Percentiles rank a stretch among this genome's conserved stretches.
phyloP scores from a whole-genome alignment of 1,140 invertebrate genomes.

The Bactericera cockerelli region DNA sequence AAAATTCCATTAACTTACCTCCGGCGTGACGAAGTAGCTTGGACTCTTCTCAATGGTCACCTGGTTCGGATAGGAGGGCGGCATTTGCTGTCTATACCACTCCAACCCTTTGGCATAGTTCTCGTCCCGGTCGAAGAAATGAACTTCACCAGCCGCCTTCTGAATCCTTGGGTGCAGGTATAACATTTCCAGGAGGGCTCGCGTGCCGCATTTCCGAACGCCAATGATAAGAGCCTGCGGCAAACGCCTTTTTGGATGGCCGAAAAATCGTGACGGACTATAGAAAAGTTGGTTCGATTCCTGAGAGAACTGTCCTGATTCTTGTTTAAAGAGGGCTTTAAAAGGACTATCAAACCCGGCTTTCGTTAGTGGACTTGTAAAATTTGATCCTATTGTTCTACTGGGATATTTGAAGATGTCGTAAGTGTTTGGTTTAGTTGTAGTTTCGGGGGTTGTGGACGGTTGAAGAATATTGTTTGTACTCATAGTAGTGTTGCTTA shows the following conservation, averaged over 20 bases:
- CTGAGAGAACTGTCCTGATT: no score
- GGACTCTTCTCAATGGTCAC: constrained; percentile 96
- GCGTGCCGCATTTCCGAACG: constrained; percentile 83
- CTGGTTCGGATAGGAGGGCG: constrained; percentile 70
- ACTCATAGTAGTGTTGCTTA: no score
- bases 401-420: no score
- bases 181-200: constrained; percentile 86
- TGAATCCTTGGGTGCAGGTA: constrained; percentile 83
- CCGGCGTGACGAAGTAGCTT: constrained; percentile 91
- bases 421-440: no score
- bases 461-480: no score
- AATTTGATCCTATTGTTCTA: no score
- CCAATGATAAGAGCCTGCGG: constrained; percentile 82
- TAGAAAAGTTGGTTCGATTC: no score
- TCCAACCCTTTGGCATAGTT: constrained; percentile 80
- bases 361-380: no score
- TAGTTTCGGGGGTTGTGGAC: no score
- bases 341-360: no score
- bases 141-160: constrained; percentile 81
- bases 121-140: constrained; percentile 85
- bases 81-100: constrained; percentile 89
- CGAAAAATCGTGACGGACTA: no score
- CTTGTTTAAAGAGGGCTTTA: no score
- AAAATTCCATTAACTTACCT: constrained; percentile 41
- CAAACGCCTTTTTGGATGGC: constrained; percentile 29